Conservation (phyloP, 2,113 vertebrate genomes). For the Chrysochloris asiatica region DNA sequence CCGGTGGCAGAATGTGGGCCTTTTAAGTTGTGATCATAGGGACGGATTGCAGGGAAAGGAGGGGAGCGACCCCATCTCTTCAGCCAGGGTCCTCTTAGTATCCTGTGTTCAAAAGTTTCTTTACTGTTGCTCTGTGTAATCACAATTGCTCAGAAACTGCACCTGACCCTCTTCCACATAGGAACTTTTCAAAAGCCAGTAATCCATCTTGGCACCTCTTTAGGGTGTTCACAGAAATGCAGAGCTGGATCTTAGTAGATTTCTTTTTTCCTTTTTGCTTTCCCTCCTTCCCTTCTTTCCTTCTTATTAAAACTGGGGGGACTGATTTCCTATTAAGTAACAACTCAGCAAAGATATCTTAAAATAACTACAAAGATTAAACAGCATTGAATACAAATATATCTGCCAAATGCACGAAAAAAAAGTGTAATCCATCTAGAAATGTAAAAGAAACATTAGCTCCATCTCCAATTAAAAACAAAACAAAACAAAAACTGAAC, state of each 20-base stretch:
- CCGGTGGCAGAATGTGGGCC: conserved; percentile 62
- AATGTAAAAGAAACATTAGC: not conserved
- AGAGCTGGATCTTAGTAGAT: not conserved
- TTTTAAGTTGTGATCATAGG: not conserved
- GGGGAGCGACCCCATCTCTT: not conserved
- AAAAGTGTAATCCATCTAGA: not conserved
- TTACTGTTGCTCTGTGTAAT: too few species aligned
- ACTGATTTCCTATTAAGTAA: not conserved
- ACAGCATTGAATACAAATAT: not conserved
- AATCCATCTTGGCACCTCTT: conserved; percentile 54
- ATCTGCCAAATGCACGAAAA: too few species aligned
- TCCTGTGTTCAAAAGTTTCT: not conserved
- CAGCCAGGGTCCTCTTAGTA: not conserved
- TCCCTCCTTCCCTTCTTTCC: not conserved
- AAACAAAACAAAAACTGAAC: not conserved
- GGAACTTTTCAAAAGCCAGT: conserved; percentile 63
- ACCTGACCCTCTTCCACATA: not conserved
- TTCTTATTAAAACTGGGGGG: not conserved
- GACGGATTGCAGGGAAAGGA: not conserved
- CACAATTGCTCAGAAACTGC: accelerated
- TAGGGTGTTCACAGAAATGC: conserved; percentile 43
- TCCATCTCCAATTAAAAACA: not conserved
- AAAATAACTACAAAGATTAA: not conserved
- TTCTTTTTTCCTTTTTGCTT: not conserved
- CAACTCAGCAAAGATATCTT: not conserved